phyloP scores from a whole-genome alignment of 2,113 vertebrate genomes.

The Ctenomys sociabilis region DNA sequence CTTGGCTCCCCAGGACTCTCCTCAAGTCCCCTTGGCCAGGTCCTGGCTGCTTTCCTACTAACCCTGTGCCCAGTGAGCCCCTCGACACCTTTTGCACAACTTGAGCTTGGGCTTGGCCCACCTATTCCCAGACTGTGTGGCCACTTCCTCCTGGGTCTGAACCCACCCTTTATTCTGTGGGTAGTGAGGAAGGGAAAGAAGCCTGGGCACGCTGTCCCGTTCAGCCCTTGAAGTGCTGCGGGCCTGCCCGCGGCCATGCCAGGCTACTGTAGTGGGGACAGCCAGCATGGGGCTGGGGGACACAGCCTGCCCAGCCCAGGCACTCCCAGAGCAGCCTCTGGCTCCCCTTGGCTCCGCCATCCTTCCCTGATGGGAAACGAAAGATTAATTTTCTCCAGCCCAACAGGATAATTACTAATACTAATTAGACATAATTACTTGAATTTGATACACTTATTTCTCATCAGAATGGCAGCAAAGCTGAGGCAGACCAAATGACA shows the following conservation, averaged over 20 bases:
- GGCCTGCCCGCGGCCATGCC: background rate
- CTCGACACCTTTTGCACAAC: rapidly evolving
- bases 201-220: background rate
- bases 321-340: slow-evolving; percentile 61
- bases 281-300: background rate
- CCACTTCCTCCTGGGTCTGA: background rate
- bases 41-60: no score
- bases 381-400: slow-evolving; percentile 96
- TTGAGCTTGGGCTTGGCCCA: background rate
- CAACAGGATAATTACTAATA: slow-evolving; percentile 99
- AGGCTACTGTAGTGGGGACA: rapidly evolving
- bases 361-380: slow-evolving; percentile 91
- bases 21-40: rapidly evolving
- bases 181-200: background rate
- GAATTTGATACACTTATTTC: slow-evolving; percentile 97
- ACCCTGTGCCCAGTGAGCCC: background rate
- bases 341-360: slow-evolving; percentile 86
- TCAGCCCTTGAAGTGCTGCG: background rate
- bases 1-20: background rate
- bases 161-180: background rate
- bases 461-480: slow-evolving; percentile 92
- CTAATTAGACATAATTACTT: slow-evolving; percentile 99
- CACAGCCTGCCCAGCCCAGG: rapidly evolving
- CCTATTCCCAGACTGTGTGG: background rate
- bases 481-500: slow-evolving; percentile 75